phyloP scores from a whole-genome alignment of 2,888 invertebrate genomes.

The Patella caerulea region DNA sequence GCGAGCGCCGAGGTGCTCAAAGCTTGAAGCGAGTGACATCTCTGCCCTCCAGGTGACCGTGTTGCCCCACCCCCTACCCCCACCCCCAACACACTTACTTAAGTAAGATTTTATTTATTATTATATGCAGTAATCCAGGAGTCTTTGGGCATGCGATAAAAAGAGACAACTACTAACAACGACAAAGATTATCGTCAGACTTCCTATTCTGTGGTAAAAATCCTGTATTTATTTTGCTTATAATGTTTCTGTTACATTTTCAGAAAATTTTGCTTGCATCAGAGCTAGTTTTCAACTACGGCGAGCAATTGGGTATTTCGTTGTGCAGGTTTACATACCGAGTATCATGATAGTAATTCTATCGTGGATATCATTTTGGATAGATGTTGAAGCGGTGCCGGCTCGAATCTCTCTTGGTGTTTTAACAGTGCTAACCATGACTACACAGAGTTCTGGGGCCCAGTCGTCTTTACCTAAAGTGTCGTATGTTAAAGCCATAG shows the following conservation, averaged over 20 bases:
- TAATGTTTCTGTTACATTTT: not conserved
- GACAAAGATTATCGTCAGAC: no score
- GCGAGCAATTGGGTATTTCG: conserved; percentile 80
- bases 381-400: conserved; percentile 86
- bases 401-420: conserved; percentile 91
- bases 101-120: no score
- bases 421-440: conserved; percentile 81
- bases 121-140: not conserved
- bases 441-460: conserved; percentile 92
- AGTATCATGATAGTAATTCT: conserved; percentile 93
- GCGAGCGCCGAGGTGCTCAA: no score
- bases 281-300: conserved; percentile 16
- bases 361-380: conserved; percentile 98
- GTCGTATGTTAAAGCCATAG: conserved; percentile 92
- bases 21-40: no score
- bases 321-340: conserved; percentile 93
- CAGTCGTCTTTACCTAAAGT: conserved; percentile 91
- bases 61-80: not conserved
- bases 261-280: conserved; percentile 25
- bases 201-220: no score
- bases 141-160: no score
- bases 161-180: no score
- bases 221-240: no score
- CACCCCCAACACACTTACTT: not conserved
- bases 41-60: no score